Evolutionary conservation across 1,140 invertebrate species (phyloP).

Genomic region (Lordiphosa clarofinis): DNA sequence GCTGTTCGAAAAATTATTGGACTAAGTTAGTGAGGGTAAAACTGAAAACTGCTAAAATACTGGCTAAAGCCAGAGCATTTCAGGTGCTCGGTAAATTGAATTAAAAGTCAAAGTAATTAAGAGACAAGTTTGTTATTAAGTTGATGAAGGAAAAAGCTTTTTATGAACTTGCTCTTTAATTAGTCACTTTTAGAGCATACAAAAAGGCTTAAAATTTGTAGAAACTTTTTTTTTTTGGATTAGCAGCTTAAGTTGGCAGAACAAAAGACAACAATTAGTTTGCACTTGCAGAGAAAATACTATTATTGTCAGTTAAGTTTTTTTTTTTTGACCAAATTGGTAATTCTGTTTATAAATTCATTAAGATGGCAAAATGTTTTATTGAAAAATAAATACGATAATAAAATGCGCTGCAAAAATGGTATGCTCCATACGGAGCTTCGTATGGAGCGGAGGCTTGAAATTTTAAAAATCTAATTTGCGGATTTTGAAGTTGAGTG

Average conservation of each 20-base stretch:
- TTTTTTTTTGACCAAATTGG: no score
- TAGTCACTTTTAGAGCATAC: constrained; percentile 15
- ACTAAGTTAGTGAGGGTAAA: constrained; percentile 18
- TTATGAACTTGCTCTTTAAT: constrained; percentile 39
- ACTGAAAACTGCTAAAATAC: constrained; percentile 31
- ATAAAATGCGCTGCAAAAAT: no score
- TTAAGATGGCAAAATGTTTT: no score
- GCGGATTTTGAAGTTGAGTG: no score
- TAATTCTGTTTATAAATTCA: no score
- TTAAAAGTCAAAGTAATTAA: constrained; percentile 68
- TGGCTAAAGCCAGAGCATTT: constrained; percentile 31
- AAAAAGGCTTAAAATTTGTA: constrained; percentile 26
- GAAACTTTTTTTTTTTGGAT: constrained; percentile 27
- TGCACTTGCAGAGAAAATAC: constrained; percentile 8
- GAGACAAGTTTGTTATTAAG: constrained; percentile 54
- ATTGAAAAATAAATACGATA: no score
- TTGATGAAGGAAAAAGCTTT: constrained; percentile 54
- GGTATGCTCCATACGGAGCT: no score
- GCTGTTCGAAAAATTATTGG: constrained; percentile 44
- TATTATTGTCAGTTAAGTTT: no score
- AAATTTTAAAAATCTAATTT: no score
- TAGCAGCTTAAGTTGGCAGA: constrained; percentile 4
- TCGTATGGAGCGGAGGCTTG: no score
- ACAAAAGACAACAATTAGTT: constrained; percentile 28
- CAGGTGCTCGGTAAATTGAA: constrained; percentile 57